Conservation (phyloP, 2,113 vertebrate genomes). For the Chinchilla lanigera region DNA sequence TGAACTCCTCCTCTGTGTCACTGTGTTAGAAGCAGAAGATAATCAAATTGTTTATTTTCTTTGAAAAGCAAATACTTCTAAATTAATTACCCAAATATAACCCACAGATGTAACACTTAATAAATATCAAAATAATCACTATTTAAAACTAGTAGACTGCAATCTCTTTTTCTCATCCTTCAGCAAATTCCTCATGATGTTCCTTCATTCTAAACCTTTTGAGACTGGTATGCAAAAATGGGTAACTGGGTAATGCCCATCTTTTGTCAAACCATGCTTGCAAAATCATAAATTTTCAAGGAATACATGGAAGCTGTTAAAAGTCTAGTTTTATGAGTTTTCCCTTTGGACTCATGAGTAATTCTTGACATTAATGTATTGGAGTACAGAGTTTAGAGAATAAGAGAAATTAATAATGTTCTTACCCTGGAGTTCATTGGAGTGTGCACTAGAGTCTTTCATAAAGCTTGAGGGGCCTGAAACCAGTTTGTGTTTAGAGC, state of each 20-base stretch:
- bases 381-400: background rate
- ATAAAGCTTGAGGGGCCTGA: background rate
- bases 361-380: background rate
- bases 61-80: conserved; percentile 13
- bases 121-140: conserved; percentile 9
- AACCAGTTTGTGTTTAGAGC: background rate
- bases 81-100: background rate
- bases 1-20: background rate
- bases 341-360: background rate
- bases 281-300: conserved; percentile 9
- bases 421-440: background rate
- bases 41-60: conserved; percentile 25
- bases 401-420: background rate
- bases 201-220: background rate
- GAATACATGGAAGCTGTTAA: background rate
- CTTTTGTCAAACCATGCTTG: conserved; percentile 25
- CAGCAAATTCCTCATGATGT: background rate
- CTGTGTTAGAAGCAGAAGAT: background rate
- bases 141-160: background rate
- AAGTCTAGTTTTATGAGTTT: background rate
- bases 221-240: background rate
- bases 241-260: background rate
- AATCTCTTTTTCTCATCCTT: background rate
- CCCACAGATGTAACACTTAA: background rate
- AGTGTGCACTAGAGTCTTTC: background rate